Evolutionary conservation across 2,888 invertebrate species (phyloP).

Genomic region (Spilarctia lutea): DNA sequence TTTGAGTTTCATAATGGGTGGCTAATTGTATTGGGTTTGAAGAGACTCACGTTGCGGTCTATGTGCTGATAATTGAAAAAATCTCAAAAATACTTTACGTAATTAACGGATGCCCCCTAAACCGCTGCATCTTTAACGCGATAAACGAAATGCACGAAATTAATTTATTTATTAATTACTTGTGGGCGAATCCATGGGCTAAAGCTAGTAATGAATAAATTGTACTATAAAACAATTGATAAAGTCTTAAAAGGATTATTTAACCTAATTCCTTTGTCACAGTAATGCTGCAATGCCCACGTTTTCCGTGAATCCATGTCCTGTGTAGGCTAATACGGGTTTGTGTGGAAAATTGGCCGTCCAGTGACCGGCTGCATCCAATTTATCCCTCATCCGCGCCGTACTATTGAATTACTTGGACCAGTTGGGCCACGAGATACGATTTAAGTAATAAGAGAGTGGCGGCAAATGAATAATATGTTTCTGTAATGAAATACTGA

Average conservation of each 20-base stretch:
- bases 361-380: slow-evolving; percentile 82
- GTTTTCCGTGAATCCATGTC: slow-evolving; percentile 18
- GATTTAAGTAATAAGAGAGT: slow-evolving; percentile 44
- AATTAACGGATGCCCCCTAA: too few species aligned
- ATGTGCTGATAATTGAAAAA: not conserved
- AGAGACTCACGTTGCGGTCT: not conserved
- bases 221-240: too few species aligned
- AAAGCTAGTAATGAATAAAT: too few species aligned
- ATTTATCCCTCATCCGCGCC: slow-evolving; percentile 79
- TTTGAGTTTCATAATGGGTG: not conserved
- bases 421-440: slow-evolving; percentile 61
- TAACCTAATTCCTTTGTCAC: not conserved
- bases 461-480: slow-evolving; percentile 11
- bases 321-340: slow-evolving; percentile 58
- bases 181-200: too few species aligned
- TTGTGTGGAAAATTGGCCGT: slow-evolving; percentile 79
- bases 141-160: too few species aligned
- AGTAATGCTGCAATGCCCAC: slow-evolving; percentile 35
- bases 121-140: too few species aligned
- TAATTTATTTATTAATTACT: too few species aligned
- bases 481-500: not conserved
- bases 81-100: too few species aligned
- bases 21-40: not conserved
- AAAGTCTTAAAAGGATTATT: not conserved
- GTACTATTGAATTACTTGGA: slow-evolving; percentile 80